Conservation (phyloP, 37 sponge, comb jelly and placozoan species). For the Trichoplax adhaerens region DNA sequence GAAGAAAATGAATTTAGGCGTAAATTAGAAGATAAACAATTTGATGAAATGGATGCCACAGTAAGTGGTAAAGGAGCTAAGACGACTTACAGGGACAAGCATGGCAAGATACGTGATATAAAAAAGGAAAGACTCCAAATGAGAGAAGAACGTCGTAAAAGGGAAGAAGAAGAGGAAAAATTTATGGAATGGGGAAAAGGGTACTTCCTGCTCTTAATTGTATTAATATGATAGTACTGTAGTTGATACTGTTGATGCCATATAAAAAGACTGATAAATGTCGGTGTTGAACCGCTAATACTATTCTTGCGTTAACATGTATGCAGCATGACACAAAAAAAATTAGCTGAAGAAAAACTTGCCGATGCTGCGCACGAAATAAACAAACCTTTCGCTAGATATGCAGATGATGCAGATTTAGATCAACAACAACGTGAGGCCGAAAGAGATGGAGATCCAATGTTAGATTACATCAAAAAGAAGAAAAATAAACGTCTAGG, state of each 20-base stretch:
- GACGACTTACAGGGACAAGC: constrained; percentile 72
- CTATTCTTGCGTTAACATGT: too few relatives aligned
- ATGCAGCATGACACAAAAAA: constrained; percentile 45
- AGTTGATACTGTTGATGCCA: too few relatives aligned
- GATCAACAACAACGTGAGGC: constrained; percentile 53
- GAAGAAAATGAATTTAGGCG: constrained; percentile 9
- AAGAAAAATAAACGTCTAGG: constrained; percentile 26
- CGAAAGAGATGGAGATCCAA: constrained; percentile 71
- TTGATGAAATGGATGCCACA: constrained; percentile 15
- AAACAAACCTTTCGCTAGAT: constrained; percentile 85
- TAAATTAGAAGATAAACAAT: constrained; percentile 5
- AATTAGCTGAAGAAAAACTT: constrained; percentile 38
- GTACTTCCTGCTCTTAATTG: constrained; percentile 16
- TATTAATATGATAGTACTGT: too few relatives aligned
- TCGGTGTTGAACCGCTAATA: too few relatives aligned
- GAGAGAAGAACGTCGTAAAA: constrained; percentile 40
- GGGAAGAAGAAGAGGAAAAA: constrained; percentile 42
- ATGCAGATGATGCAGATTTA: constrained; percentile 71
- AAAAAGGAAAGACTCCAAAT: constrained; percentile 34
- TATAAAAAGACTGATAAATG: too few relatives aligned
- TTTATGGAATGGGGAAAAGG: constrained; percentile 83
- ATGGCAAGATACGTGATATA: constrained; percentile 51
- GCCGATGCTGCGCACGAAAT: constrained; percentile 66
- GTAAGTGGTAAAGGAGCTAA: constrained; percentile 30
- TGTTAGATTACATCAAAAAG: constrained; percentile 66